Evolutionary conservation across 37 sponge, comb jelly and placozoan genomes (phyloP).

Genomic region (Crambe crambe): DNA sequence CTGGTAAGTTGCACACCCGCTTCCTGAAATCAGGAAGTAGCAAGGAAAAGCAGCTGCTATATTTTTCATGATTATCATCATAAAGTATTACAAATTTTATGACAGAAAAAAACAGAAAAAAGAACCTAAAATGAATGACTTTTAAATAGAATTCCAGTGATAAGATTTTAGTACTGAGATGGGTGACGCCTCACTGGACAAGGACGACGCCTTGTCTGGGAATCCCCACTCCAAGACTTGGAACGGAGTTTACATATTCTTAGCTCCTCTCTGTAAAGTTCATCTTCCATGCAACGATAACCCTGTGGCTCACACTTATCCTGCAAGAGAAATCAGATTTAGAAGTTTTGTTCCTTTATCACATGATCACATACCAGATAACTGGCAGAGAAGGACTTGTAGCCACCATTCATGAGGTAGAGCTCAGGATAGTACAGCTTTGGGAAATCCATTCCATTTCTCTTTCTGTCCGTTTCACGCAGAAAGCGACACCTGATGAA

Average conservation of each 20-base stretch:
- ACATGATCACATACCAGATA: constrained; percentile 35
- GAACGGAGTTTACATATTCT: constrained; percentile 62
- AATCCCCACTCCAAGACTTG: constrained; percentile 73
- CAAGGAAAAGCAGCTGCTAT: no score
- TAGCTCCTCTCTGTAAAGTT: constrained; percentile 71
- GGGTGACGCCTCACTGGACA: no score
- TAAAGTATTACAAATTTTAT: no score
- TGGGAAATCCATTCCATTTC: constrained; percentile 93
- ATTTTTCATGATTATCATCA: no score
- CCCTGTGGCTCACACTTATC: constrained; percentile 66
- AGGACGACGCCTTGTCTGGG: background rate
- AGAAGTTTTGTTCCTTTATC: no score
- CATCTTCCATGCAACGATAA: constrained; percentile 75
- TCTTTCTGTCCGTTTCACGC: constrained; percentile 72
- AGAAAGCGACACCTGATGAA: constrained; percentile 64
- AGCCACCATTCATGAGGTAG: constrained; percentile 91
- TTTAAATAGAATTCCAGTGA: no score
- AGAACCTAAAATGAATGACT: no score
- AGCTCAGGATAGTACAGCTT: constrained; percentile 95
- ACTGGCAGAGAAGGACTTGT: constrained; percentile 68
- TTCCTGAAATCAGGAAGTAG: no score
- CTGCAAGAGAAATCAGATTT: constrained; percentile 29
- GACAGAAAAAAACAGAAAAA: no score
- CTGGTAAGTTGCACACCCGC: no score
- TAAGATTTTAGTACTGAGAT: no score